Percentiles rank a stretch among this genome's conserved stretches.
phyloP scores from a whole-genome alignment of 2,113 vertebrate genomes.

The Chlamydotis undulata region DNA sequence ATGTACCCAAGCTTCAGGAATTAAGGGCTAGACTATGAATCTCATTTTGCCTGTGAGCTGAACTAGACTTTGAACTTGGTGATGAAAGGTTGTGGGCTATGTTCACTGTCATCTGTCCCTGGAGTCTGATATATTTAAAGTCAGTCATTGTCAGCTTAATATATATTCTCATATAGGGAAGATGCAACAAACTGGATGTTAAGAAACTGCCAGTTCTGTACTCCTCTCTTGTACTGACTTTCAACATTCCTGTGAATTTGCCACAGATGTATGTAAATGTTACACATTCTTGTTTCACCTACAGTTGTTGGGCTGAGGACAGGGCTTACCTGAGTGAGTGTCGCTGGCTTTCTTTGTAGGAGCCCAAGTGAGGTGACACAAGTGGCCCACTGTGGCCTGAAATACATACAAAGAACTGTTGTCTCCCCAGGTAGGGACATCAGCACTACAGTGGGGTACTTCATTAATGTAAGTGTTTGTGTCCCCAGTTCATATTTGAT shows the following conservation, averaged over 20 bases:
- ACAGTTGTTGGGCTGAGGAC: neutral
- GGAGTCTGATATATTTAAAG: neutral
- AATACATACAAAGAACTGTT: neutral
- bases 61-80: neutral
- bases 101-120: neutral
- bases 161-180: neutral
- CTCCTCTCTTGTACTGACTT: neutral
- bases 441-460: neutral
- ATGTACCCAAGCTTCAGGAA: neutral
- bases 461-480: neutral
- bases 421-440: neutral
- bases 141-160: neutral
- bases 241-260: neutral
- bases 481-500: neutral
- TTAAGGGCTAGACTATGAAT: neutral
- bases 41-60: neutral
- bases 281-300: neutral
- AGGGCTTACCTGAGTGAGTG: neutral
- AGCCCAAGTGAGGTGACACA: neutral
- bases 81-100: neutral
- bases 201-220: neutral
- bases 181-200: neutral
- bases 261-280: neutral
- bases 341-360: neutral
- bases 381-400: neutral